Base-by-base conservation (phyloP, 2,113 vertebrate genomes). In the Bostrychus sinensis region DNA sequence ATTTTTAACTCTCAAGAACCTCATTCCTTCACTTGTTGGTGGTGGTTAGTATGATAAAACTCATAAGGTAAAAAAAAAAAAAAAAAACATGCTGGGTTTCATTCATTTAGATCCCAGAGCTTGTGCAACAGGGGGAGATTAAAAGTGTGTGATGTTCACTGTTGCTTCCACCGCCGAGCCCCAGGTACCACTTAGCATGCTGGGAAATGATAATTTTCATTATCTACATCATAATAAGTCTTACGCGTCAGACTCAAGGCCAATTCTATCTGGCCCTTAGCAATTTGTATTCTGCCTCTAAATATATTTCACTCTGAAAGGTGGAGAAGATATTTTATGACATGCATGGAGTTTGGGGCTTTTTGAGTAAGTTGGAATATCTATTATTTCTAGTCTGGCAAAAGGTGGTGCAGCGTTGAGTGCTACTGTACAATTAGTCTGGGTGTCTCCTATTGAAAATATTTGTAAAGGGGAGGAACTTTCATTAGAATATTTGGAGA, bases 1-100 rank as follows among this genome's bases (percentile, higher is more conserved):
- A 58, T 72, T 72, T 77, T 36, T 69, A 73, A 61, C 59, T 17
- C 5, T 14, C 17, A 48, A 72, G 55, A 64, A 7, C 6, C 25
- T 51, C 36, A 30, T 42, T 37, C 5, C 19, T 39, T 56, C 41
- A 64, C 20, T 36, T 17, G 1, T 34, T 37, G 37, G 7, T 60
- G 17, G 8, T 66, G 17, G 28, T 57, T 41, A 8, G 3, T 3
- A 3, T 19, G 14, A 28, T 19, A 59, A 45, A 68, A 60, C 2
- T 41, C 22, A 12, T 14, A 41, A 30, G 16, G 16, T 30, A 38
- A 51, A 30, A 32, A 7, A 3, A 32, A 32, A 32, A 7, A 32
- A 32, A 32, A 32, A 32, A n/a, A 14, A 38, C 37, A 14, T 38
- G 13, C 14, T 12, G 37, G 32, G 11, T 3, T 51, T 51, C n/a